phyloP scores from a whole-genome alignment of 2,888 invertebrate genomes.

The Eristalis pertinax region DNA sequence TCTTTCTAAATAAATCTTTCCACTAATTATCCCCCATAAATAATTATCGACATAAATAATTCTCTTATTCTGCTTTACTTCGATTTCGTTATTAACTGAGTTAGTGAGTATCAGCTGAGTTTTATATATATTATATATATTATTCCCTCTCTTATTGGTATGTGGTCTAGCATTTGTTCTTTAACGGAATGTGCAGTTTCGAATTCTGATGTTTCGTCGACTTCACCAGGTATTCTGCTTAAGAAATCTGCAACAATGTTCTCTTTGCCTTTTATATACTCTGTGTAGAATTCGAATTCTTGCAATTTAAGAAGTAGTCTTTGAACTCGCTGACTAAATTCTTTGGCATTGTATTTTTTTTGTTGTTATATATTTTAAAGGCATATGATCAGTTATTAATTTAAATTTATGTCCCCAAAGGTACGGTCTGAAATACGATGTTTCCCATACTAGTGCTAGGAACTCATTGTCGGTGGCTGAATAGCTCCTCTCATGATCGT shows the following conservation, averaged over 20 bases:
- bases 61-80: background rate
- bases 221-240: background rate
- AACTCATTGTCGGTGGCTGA: conserved; percentile 46
- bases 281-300: background rate
- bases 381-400: background rate
- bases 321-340: background rate
- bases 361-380: background rate
- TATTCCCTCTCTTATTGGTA: too few relatives aligned
- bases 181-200: too few relatives aligned
- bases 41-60: background rate
- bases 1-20: background rate
- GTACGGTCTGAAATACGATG: background rate
- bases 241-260: background rate
- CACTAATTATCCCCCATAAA: background rate
- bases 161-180: too few relatives aligned
- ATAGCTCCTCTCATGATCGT: conserved; percentile 64
- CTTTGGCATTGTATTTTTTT: background rate
- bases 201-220: background rate
- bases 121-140: background rate
- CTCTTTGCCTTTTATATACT: background rate
- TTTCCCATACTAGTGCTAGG: background rate
- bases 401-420: background rate
- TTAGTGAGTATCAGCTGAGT: background rate
- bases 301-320: background rate
- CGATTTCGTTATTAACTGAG: background rate